phyloP scores from a whole-genome alignment of 2,797 vertebrate genomes.

The Halcyon chelicuti region DNA sequence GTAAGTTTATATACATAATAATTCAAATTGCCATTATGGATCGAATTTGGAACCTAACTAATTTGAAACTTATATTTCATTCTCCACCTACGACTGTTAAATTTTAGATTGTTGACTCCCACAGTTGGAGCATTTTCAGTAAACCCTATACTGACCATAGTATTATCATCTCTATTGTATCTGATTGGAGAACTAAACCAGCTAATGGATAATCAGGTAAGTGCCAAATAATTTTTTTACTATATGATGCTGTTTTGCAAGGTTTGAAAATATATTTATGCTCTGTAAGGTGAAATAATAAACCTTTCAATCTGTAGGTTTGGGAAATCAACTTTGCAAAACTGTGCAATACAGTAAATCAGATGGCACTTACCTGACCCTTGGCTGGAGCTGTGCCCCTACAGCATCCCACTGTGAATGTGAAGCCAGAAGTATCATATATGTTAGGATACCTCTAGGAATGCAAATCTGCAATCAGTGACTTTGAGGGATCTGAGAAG shows the following conservation, averaged over 20 bases:
- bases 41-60: neutral
- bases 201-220: slow-evolving; percentile 31
- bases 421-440: slow-evolving; percentile 37
- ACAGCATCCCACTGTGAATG: slow-evolving; percentile 40
- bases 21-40: neutral
- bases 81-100: neutral
- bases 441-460: slow-evolving; percentile 64
- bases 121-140: neutral
- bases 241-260: slow-evolving; percentile 71
- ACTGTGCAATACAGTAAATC: slow-evolving; percentile 66
- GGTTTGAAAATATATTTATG: slow-evolving; percentile 48
- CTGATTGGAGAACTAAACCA: neutral
- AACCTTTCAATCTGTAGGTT: neutral
- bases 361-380: slow-evolving; percentile 70
- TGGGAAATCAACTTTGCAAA: slow-evolving; percentile 68
- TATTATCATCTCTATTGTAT: neutral
- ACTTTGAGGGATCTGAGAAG: slow-evolving; percentile 64
- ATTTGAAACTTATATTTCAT: neutral
- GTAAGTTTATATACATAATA: slow-evolving; percentile 1
- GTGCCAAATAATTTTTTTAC: slow-evolving; percentile 63
- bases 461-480: slow-evolving; percentile 65
- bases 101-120: neutral
- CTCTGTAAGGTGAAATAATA: neutral
- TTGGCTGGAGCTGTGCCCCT: slow-evolving; percentile 52
- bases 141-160: neutral